Evolutionary conservation across 2,113 vertebrate genomes (phyloP).

Genomic region (Pteropus alecto): DNA sequence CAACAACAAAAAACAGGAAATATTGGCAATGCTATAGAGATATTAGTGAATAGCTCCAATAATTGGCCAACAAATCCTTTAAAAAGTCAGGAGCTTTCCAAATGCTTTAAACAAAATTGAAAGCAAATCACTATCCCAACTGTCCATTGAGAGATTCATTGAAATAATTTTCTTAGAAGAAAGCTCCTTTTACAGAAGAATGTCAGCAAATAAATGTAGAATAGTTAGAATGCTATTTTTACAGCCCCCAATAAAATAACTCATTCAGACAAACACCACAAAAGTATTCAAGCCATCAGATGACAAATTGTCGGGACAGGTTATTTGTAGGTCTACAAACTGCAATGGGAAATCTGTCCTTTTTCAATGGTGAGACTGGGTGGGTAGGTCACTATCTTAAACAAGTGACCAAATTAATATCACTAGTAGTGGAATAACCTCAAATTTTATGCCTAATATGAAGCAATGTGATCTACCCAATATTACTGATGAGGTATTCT

Average conservation of each 20-base stretch:
- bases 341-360: background rate
- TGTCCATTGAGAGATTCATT: background rate
- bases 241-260: background rate
- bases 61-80: background rate
- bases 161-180: background rate
- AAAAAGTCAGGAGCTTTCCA: background rate
- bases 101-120: slow-evolving; percentile 1
- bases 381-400: background rate
- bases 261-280: background rate
- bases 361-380: background rate
- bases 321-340: background rate
- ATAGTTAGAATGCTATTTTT: background rate
- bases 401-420: background rate
- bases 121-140: background rate
- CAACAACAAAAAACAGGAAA: background rate
- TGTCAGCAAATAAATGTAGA: background rate
- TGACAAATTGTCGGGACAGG: background rate
- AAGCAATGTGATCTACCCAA: background rate
- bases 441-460: background rate
- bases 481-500: background rate
- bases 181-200: background rate
- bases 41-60: background rate
- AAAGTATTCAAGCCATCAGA: background rate
- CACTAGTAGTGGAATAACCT: background rate
- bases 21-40: background rate